Evolutionary conservation across 2,888 invertebrate genomes (phyloP).

Genomic region (Brenthis ino): DNA sequence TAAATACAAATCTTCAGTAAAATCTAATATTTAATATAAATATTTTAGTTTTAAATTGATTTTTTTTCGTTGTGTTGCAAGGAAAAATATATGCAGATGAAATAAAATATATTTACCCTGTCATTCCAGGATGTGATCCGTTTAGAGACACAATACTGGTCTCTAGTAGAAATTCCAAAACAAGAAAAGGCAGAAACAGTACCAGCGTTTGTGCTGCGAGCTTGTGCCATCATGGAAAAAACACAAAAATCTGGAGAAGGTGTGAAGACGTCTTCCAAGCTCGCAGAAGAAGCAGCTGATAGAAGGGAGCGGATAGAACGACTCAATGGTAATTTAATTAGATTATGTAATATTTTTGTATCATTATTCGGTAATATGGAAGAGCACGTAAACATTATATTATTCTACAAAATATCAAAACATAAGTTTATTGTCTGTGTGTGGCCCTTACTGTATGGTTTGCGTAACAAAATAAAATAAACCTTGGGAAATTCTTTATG

Average conservation of each 20-base stretch:
- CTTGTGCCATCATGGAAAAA: constrained; percentile 95
- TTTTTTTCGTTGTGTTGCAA: neutral
- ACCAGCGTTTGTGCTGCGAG: constrained; percentile 93
- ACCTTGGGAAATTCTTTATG: too few relatives aligned
- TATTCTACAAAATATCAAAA: too few relatives aligned
- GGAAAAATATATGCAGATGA: neutral
- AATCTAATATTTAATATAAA: neutral
- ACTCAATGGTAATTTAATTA: constrained; percentile 86
- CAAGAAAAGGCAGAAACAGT: constrained; percentile 97
- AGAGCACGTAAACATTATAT: too few relatives aligned
- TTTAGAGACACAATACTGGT: constrained; percentile 96
- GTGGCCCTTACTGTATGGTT: too few relatives aligned
- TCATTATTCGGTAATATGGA: too few relatives aligned
- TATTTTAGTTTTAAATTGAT: neutral
- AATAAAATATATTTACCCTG: neutral
- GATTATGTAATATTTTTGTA: constrained; percentile 24
- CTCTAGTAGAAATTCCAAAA: constrained; percentile 94
- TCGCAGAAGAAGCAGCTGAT: constrained; percentile 93
- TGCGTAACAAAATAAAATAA: too few relatives aligned
- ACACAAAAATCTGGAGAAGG: constrained; percentile 95
- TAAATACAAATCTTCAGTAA: too few relatives aligned
- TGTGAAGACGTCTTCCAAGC: constrained; percentile 91
- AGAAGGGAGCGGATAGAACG: constrained; percentile 92
- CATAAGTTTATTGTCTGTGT: too few relatives aligned
- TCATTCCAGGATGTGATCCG: constrained; percentile 89